These are phyloP conservation scores for Goniozus legneri DNA, from an alignment of 1,140 invertebrate species.

Conservation along the genomic window DNA sequence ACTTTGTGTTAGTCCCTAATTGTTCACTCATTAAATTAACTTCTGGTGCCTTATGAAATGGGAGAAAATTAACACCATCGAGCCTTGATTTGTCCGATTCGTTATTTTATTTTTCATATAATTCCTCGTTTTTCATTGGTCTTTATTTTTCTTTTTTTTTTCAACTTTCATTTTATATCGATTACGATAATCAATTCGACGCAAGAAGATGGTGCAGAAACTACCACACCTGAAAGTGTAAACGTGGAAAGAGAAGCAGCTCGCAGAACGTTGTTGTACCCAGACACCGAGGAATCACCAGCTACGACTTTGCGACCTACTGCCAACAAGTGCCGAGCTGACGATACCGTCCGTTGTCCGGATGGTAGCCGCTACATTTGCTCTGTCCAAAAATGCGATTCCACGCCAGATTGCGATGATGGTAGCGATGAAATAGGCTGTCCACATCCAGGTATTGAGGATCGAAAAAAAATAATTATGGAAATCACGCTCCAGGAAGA, in stretches of 20 bases:
- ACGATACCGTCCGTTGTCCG: constrained; percentile 47
- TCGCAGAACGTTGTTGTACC: not conserved
- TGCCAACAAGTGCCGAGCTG: constrained; percentile 46
- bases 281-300: not conserved
- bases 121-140: no score
- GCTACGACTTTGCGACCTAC: constrained; percentile 16
- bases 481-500: not conserved
- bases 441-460: constrained; percentile 27
- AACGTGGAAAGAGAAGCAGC: not conserved
- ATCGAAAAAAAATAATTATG: not conserved
- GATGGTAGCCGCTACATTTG: constrained; percentile 47
- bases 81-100: no score
- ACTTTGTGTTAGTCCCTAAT: not conserved
- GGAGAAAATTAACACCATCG: no score
- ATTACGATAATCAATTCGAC: not conserved
- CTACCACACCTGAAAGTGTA: not conserved
- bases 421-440: constrained; percentile 49
- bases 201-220: not conserved
- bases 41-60: no score
- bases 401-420: constrained; percentile 55
- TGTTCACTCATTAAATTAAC: no score
- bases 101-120: no score
- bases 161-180: constrained; percentile 11
- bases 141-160: constrained; percentile 3
- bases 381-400: constrained; percentile 51